Evolutionary conservation across 2,797 vertebrate species (phyloP), one percentile per base, ranked within the genome.

Genomic region (Psittacula derbiana): DNA sequence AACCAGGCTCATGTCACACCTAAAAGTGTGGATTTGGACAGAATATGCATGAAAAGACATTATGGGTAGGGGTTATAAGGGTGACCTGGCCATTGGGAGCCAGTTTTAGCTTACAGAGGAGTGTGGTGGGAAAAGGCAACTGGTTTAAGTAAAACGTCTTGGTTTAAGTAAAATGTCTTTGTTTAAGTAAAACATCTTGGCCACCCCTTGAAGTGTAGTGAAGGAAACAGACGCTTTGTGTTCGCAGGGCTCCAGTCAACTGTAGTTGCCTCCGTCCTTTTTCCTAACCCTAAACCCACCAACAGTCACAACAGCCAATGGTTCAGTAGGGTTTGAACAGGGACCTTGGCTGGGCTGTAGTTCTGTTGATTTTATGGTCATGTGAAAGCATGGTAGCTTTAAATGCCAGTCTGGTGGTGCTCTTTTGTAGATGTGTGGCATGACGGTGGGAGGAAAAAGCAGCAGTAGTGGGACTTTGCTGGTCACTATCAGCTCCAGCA

Each of bases 381-480:
- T 24, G 38, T 50, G 52, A n/a, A 86, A 79, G 50, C 20, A 31
- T 3, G 8, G 21, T n/a, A 28, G 27, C n/a, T 71, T 50, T 57
- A 66, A 62, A 40, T 23, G 12, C 33, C 5, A 10, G 52, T 16
- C 21, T 0, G 0, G 28, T 70, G 27, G 43, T 65, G n/a, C 11
- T n/a, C 27, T 7, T 36, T 81, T 43, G 30, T 14, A 74, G 44
- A 55, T 5, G 30, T 46, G n/a, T 66, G 57, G 27, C 1, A 0
- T 16, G 36, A 40, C 3, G 4, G 6, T 31, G 44, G 61, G 28
- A 64, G 50, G 49, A 47, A 24, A 67, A 78, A 60, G 23, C 17
- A 10, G 41, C 67, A 31, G 30, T 3, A 58, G 27, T 10, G 1
- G 41, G 23, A 33, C 41, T 82, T 65, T 33, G 30, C 30, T 20